These are phyloP conservation scores for Pampus argenteus DNA, from an alignment of 2,797 vertebrate species.

Conservation along the genomic window DNA sequence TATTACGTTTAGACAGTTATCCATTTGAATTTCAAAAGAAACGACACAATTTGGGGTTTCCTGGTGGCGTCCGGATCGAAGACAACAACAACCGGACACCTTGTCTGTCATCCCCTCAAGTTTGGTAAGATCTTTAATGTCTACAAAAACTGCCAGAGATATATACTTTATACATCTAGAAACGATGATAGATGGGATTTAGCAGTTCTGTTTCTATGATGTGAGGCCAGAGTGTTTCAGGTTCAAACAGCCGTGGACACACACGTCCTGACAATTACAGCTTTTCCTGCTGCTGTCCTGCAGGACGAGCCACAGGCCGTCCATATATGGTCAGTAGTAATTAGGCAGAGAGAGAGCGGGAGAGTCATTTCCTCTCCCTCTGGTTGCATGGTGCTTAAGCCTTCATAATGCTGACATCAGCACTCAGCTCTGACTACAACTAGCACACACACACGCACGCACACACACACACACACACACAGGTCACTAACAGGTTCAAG, in stretches of 20 bases:
- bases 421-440: constrained; percentile 73
- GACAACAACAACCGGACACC: no score
- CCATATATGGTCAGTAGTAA: constrained; percentile 72
- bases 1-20: no score
- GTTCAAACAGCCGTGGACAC: constrained; percentile 1
- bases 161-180: background rate
- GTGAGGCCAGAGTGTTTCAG: background rate
- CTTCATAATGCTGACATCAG: constrained; percentile 83
- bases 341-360: constrained; percentile 54
- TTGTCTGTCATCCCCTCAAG: background rate
- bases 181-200: fast-evolving
- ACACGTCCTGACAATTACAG: constrained; percentile 49
- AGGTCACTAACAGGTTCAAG: constrained; percentile 48
- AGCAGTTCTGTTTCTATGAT: background rate
- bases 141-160: background rate
- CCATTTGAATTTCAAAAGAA: background rate
- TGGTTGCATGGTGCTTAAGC: constrained; percentile 76
- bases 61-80: background rate
- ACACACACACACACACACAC: constrained; percentile 22
- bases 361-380: constrained; percentile 75
- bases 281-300: constrained; percentile 50
- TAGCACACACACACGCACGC: constrained; percentile 37
- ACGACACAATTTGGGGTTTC: background rate
- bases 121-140: background rate
- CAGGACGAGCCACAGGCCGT: constrained; percentile 41